Conservation (phyloP, 1,140 invertebrate genomes). For the Bradysia coprophila region DNA sequence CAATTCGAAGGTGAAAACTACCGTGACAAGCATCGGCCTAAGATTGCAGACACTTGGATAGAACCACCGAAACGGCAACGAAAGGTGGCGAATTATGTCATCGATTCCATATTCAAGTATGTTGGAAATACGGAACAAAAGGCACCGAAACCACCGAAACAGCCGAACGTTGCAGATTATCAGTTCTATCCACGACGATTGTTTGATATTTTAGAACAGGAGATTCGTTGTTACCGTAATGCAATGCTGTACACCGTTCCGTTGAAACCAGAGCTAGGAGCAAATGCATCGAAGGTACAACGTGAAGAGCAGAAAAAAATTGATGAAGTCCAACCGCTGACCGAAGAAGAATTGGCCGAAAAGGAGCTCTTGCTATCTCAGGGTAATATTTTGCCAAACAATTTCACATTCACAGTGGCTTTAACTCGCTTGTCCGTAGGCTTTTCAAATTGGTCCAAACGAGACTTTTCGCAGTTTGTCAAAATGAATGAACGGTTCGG, state of each 20-base stretch:
- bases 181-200: slow-evolving; percentile 97
- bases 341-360: slow-evolving; percentile 77
- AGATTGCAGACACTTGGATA: slow-evolving; percentile 85
- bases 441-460: slow-evolving; percentile 86
- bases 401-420: slow-evolving; percentile 12
- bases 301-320: slow-evolving; percentile 93
- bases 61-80: slow-evolving; percentile 97
- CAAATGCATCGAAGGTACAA: slow-evolving; percentile 81
- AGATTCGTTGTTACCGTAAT: slow-evolving; percentile 95
- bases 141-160: slow-evolving; percentile 74
- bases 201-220: slow-evolving; percentile 95
- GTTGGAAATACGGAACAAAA: slow-evolving; percentile 92
- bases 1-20: slow-evolving; percentile 90
- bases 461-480: slow-evolving; percentile 98
- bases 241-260: slow-evolving; percentile 92
- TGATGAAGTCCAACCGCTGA: slow-evolving; percentile 78
- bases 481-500: slow-evolving; percentile 98
- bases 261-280: slow-evolving; percentile 83
- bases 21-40: slow-evolving; percentile 76
- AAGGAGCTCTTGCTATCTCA: slow-evolving; percentile 86
- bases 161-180: slow-evolving; percentile 98
- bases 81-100: slow-evolving; percentile 96
- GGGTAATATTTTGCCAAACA: too few relatives aligned
- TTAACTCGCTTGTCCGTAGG: slow-evolving; percentile 28
- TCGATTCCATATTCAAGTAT: too few relatives aligned